Evolutionary conservation across 2,888 invertebrate species (phyloP), one percentile per base, ranked within the genome.

Genomic region (Xestia sexstrigata): DNA sequence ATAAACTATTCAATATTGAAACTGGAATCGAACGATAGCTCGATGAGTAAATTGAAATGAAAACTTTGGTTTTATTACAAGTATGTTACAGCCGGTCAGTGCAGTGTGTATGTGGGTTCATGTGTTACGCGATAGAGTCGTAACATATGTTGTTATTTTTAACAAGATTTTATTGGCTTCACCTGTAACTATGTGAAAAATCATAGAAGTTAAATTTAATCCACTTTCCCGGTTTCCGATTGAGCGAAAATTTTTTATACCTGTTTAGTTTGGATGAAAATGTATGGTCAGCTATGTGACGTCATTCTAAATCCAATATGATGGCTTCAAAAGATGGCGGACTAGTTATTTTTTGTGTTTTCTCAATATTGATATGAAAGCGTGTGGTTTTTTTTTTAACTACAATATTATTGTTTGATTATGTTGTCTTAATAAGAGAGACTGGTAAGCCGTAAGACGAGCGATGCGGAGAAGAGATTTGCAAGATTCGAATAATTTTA

Each of bases 31-130:
- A 42, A 67, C 23, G 52, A 45, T 45, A 81, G 17, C 47, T 9
- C 68, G 65, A 83, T 55, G 69, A 73, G 52, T 81, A 79, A 83
- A 81, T 73, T 65, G 26, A n/a, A 45, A 60, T 55, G 11, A 39
- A 68, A 67, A 49, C 47, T 52, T 20, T 20, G 78, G 47, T 66
- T 81, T 83, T 79, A 81, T 60, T 69, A 42, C 39, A 23, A 35
- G 15, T 7, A 42, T 69, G 39, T 83, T 83, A 72, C 47, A 35
- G 42, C 52, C 15, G 68, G 55, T 55, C 62, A 55, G 66, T 72
- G 62, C 58, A 65, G 39, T 78, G n/a, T 17, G n/a, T 13, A 26
- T 23, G 52, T 30, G 13, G 23, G 65, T 71, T 81, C 69, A 83
- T 58, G 39, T 42, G 7, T 20, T 45, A 39, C 58, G 67, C 67